Evolutionary conservation across 2,797 vertebrate species (phyloP), one percentile per base, ranked within the genome.

Genomic region (Bradypodion ventrale): DNA sequence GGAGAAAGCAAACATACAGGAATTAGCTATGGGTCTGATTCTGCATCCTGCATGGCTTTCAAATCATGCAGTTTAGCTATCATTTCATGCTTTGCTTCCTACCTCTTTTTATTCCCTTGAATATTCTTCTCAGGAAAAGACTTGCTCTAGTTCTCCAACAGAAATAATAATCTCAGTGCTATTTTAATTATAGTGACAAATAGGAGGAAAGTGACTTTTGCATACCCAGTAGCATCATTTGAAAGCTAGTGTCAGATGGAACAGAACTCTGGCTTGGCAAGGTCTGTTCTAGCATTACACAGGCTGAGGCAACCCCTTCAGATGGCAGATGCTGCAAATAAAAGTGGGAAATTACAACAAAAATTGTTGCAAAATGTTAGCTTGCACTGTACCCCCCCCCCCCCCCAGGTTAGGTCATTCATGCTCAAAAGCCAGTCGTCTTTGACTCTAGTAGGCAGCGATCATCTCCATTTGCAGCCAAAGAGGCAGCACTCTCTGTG

Each of bases 11-110:
- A 15, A 25, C 29, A 7, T 56, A 80, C 7, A n/a, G 5, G 84
- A 91, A 82, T 87, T 86, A 87, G n/a, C 32, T 52, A 66, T 59
- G 69, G 87, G 6, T 37, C 46, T 23, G 25, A 7, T 60, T 27
- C 52, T 81, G 4, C 5, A 29, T 25, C 5, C 65, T 21, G 7
- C 13, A 75, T 69, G 65, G 7, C 52, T 60, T 2, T 35, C 40
- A 0, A 1, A 52, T n/a, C 4, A 35, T 62, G 52, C 2, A 19
- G 49, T 89, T 78, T 79, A 68, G 1, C 68, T 35, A 52, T 16
- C 32, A 29, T 70, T 82, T 73, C 46, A n/a, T n/a, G 49, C 42
- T 21, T 70, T 16, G 9, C 42, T 69, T 15, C 60, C 68, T 85
- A 21, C 85, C 44, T 82, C 29, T n/a, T 5, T 63, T 52, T 27